These are phyloP conservation scores for Philonicus albiceps DNA, from an alignment of 2,888 invertebrate genomes.

Conservation along the genomic window DNA sequence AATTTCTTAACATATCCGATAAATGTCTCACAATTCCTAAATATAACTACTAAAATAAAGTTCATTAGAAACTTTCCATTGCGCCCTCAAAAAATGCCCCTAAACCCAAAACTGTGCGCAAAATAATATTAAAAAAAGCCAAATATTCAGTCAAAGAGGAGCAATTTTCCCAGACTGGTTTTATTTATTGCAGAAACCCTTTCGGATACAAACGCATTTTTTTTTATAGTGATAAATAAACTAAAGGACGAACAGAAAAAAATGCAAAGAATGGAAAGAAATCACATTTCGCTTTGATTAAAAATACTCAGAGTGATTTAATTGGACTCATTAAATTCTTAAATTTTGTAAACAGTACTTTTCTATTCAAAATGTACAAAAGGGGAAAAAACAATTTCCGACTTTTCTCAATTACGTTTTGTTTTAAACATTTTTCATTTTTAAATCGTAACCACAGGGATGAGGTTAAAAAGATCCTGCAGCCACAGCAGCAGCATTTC, in stretches of 20 bases:
- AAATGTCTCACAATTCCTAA: not conserved
- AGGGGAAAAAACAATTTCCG: not conserved
- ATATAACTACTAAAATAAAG: not conserved
- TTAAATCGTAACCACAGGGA: not conserved
- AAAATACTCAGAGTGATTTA: constrained; percentile 8
- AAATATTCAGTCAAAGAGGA: not conserved
- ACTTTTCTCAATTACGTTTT: not conserved
- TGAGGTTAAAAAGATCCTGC: not conserved
- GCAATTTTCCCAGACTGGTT: not conserved
- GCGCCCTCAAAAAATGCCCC: too few species aligned
- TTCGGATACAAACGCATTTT: not conserved
- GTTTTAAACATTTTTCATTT: not conserved
- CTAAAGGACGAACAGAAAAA: not conserved
- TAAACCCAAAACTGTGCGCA: not conserved
- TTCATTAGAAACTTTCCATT: not conserved
- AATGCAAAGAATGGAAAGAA: not conserved
- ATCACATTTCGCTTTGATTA: constrained; percentile 29
- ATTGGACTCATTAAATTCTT: not conserved
- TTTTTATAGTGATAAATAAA: not conserved
- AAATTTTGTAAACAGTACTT: not conserved
- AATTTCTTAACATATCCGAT: not conserved
- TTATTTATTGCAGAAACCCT: not conserved
- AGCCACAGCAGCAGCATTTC: not conserved
- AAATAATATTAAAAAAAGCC: not conserved
- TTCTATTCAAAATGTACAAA: constrained; percentile 2